Base-by-base conservation (phyloP, 2,797 vertebrate species). In the Anguilla marmorata region DNA sequence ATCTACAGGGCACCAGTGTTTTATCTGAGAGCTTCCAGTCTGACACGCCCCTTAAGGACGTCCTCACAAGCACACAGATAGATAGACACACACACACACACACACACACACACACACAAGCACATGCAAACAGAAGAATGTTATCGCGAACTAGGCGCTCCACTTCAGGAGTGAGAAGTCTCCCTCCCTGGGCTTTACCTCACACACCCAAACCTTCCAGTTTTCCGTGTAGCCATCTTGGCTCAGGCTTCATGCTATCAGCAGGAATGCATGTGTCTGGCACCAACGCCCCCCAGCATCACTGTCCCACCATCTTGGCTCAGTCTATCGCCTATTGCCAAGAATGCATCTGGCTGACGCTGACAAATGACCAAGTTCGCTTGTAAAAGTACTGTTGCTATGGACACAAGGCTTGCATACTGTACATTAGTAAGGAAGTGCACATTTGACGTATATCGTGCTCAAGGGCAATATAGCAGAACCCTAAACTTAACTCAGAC, bases 291-390 rank as follows among this genome's bases (percentile, higher is more conserved):
- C 76, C 79, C 41, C 86, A 21, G 72, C 60, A 88, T 45, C 50
- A 58, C 0, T 60, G 72, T 85, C 86, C 76, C 88, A 16, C 79
- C 41, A 63, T 27, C 30, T 58, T 66, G 80, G 69, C 69, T 50
- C 69, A 86, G 58, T 48, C 60, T 69, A 60, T n/a, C 7, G 21
- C 63, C 63, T 66, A 66, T 66, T 24, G 8, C 63, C 21, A 66
- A 0, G 21, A 66, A 66, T 27, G n/a, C 63, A 66, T 66, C 63
- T 66, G 63, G 63, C 21, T 66, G 21, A 66, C 19, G 8, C 63
- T 27, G 14, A 50, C 66, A 87, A 90, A 90, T 86, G 86, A 88
- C 89, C 86, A 90, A 85, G 93, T 93, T 89, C 92, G 91, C 90
- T 89, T 87, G 74, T 54, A 45, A 2, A 33, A 86, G 90, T 91